These are phyloP conservation scores for Lomographa bimaculata DNA, from an alignment of 2,888 invertebrate species.

Conservation along the genomic window DNA sequence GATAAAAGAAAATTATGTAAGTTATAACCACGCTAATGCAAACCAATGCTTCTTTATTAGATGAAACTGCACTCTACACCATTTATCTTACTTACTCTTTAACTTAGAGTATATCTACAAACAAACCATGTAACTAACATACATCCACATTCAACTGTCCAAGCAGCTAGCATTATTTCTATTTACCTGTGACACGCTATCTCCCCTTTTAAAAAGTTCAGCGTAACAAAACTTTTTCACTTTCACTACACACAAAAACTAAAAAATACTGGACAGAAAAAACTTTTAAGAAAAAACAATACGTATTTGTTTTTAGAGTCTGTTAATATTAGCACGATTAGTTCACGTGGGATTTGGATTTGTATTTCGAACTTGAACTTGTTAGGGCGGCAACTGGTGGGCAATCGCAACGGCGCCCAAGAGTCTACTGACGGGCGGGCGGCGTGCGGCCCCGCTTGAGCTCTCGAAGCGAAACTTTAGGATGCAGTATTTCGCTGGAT, in stretches of 20 bases:
- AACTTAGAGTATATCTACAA: conserved; percentile 4
- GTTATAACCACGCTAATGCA: too few relatives aligned
- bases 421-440: conserved; percentile 56
- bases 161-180: conserved; percentile 21
- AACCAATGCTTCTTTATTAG: too few relatives aligned
- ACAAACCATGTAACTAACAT: background rate
- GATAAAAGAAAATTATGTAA: too few relatives aligned
- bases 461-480: background rate
- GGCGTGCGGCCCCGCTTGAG: conserved; percentile 21
- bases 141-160: conserved; percentile 8
- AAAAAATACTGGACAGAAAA: conserved; percentile 11
- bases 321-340: too few relatives aligned
- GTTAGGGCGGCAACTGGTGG: conserved; percentile 54
- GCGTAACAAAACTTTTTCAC: conserved; percentile 20
- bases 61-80: too few relatives aligned
- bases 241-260: conserved; percentile 25
- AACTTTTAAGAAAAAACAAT: conserved; percentile 16
- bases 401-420: conserved; percentile 54
- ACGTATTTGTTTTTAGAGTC: too few relatives aligned
- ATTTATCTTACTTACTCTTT: too few relatives aligned
- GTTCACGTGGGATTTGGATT: conserved; percentile 28
- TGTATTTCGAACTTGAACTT: conserved; percentile 52
- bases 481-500: too few relatives aligned
- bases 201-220: conserved; percentile 32
- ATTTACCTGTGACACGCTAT: conserved; percentile 34